A percentile compares a stretch with the other conserved stretches of the same genome.
These are phyloP conservation scores for Agapornis canus DNA, from an alignment of 2,797 vertebrate genomes.

Conservation along the genomic window DNA sequence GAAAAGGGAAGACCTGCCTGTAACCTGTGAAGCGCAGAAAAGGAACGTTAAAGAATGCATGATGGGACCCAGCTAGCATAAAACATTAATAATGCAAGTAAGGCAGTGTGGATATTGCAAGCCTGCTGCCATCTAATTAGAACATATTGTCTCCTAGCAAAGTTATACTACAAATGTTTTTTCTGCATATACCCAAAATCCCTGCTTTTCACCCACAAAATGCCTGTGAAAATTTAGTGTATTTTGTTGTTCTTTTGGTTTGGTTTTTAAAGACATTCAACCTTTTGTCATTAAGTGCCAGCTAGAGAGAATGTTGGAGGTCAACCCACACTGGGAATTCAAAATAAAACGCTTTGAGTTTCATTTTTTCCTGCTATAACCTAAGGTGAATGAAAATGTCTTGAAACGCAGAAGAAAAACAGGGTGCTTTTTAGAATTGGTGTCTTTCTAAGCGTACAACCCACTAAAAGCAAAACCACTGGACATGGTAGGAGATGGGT, in stretches of 20 bases:
- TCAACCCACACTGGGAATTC: neutral
- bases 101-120: neutral
- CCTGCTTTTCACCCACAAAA: neutral
- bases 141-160: neutral
- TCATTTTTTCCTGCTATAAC: neutral
- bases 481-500: accelerated
- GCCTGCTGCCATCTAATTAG: neutral
- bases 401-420: neutral
- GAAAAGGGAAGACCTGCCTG: neutral
- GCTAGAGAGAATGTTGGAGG: neutral
- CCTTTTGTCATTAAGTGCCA: neutral
- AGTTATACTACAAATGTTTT: neutral
- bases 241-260: neutral
- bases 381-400: neutral
- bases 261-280: neutral
- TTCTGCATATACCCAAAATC: neutral
- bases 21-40: neutral
- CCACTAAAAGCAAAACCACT: neutral
- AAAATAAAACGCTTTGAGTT: neutral
- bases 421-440: neutral
- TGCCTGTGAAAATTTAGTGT: neutral
- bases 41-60: constrained; percentile 34
- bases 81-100: constrained; percentile 5
- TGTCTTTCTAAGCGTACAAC: neutral
- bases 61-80: constrained; percentile 9